phyloP scores from a whole-genome alignment of 1,140 invertebrate species.

The Nymphalis io region DNA sequence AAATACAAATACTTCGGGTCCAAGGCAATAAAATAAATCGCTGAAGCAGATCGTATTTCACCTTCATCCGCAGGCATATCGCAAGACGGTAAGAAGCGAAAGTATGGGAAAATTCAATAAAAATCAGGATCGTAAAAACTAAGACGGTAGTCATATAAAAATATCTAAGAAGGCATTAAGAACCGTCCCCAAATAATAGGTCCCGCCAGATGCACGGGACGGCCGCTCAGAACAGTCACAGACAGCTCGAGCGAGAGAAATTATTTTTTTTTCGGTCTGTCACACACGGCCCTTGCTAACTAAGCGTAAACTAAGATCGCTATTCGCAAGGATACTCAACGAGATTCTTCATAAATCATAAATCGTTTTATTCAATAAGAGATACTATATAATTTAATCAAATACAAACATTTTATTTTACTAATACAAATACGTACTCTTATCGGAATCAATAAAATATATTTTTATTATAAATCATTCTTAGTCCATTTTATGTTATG shows the following conservation, averaged over 20 bases:
- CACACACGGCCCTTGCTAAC: slow-evolving; percentile 75
- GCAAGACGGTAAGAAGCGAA: slow-evolving; percentile 47
- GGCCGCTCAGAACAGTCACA: slow-evolving; percentile 76
- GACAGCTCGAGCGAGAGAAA: slow-evolving; percentile 74
- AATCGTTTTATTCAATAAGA: neutral
- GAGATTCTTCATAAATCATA: slow-evolving; percentile 17
- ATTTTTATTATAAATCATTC: too few relatives aligned
- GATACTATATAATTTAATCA: neutral
- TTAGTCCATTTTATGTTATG: too few relatives aligned
- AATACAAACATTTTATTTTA: too few relatives aligned
- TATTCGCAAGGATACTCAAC: slow-evolving; percentile 35
- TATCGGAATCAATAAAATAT: too few relatives aligned
- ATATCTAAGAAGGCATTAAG: slow-evolving; percentile 78
- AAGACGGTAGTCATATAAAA: slow-evolving; percentile 75
- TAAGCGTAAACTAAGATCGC: slow-evolving; percentile 68
- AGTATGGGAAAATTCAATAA: slow-evolving; percentile 72
- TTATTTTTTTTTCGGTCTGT: slow-evolving; percentile 80
- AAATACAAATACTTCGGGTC: slow-evolving; percentile 60
- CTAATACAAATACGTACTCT: too few relatives aligned
- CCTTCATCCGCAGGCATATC: slow-evolving; percentile 64
- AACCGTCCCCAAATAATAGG: slow-evolving; percentile 78
- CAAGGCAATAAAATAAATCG: slow-evolving; percentile 73
- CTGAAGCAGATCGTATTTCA: slow-evolving; percentile 73
- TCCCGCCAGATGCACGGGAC: slow-evolving; percentile 77
- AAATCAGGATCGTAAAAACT: slow-evolving; percentile 79